Base-by-base conservation (phyloP, 2,797 vertebrate species). In the Phylloscopus collybita region DNA sequence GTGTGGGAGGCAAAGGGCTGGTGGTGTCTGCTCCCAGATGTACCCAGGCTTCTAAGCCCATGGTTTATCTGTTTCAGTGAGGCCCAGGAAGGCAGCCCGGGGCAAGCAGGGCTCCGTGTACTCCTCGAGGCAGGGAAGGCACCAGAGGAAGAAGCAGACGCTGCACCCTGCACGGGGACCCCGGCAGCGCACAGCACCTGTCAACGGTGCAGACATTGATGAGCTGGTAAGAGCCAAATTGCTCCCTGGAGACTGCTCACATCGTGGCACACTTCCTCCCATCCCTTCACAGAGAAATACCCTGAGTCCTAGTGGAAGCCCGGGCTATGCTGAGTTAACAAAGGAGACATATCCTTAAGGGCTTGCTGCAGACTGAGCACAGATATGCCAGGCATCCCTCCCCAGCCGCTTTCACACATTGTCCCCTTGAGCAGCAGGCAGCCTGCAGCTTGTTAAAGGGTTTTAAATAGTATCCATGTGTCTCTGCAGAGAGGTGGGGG, bases 191-290 rank as follows among this genome's bases (percentile, higher is more conserved):
- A 86, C 85, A 14, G 93, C 97, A 17, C 97, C 98, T 62, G 98
- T 95, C 97, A 98, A 98, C 25, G 98, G 98, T 2, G 97, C 98
- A 13, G 99, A 99, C 97, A 99, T 99, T 2, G 99, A 99, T 5
- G 99, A 99, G 92, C 98, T 99, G 98, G 99, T 99, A 97, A 98
- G 98, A 93, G 72, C 56, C 66, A 85, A 34, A 73, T 82, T 57
- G 36, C 71, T 91, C 67, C 84, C 56, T 3, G 25, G 66, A 80
- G 95, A 88, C 86, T 76, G 70, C 85, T 95, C 60, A 18, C 62
- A 51, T 83, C 34, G 0, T 97, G 97, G 61, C 34, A 26, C 0
- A 4, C 59, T 82, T 76, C 67, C 56, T 86, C 34, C 54, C 74
- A 65, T 60, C 74, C 69, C 74, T 79, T 57, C 3, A 3, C 82